Evolutionary conservation across 2,888 invertebrate species (phyloP).

Genomic region (Nasonovia ribisnigri): DNA sequence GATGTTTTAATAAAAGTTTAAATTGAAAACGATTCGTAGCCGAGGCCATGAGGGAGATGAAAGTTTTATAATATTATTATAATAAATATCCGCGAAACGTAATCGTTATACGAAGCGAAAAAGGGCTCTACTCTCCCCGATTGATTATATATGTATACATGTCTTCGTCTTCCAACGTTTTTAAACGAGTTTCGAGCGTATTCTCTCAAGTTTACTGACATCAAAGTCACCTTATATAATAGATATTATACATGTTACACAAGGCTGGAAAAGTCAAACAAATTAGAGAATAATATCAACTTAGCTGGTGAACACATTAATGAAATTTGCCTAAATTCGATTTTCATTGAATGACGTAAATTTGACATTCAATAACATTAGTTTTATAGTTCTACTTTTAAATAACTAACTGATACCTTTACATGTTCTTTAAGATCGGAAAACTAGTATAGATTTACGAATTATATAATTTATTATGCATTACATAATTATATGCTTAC

Average conservation of each 20-base stretch:
- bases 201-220: constrained; percentile 59
- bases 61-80: constrained; percentile 65
- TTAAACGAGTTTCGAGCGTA: constrained; percentile 61
- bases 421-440: background rate
- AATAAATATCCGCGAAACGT: constrained; percentile 64
- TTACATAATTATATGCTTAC: background rate
- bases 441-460: background rate
- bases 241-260: constrained; percentile 25
- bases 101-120: constrained; percentile 65
- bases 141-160: constrained; percentile 62
- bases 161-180: constrained; percentile 51
- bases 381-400: background rate
- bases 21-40: constrained; percentile 64
- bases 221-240: constrained; percentile 56
- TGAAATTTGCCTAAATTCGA: constrained; percentile 54
- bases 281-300: constrained; percentile 63
- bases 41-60: constrained; percentile 59
- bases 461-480: background rate
- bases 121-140: constrained; percentile 60
- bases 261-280: constrained; percentile 40
- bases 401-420: background rate
- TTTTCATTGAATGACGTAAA: constrained; percentile 38
- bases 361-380: constrained; percentile 7
- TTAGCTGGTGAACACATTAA: constrained; percentile 49
- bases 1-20: constrained; percentile 65